Conservation (phyloP, 2,113 vertebrate species). For the Erythrolamprus reginae region DNA sequence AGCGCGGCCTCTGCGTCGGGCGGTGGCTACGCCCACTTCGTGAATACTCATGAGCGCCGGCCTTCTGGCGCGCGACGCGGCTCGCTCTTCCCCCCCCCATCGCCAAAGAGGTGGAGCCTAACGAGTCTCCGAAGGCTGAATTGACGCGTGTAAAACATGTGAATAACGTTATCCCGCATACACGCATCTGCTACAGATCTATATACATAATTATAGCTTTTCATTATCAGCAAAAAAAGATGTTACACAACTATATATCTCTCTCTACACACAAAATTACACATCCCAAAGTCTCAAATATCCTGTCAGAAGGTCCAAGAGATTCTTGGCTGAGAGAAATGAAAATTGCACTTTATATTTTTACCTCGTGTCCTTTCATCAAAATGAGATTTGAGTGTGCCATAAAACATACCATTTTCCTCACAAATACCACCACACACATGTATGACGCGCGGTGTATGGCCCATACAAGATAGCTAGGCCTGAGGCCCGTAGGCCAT, state of each 20-base stretch:
- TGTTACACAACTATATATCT: too few relatives aligned
- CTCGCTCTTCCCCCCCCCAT: fast-evolving
- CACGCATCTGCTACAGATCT: background rate
- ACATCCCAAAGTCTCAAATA: background rate
- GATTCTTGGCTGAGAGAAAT: background rate
- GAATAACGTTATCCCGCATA: background rate
- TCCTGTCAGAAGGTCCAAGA: background rate
- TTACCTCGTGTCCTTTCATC: background rate
- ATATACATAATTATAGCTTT: background rate
- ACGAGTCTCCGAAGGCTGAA: background rate
- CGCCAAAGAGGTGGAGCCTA: background rate
- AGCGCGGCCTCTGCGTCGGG: background rate
- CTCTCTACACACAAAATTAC: background rate
- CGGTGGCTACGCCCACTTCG: background rate
- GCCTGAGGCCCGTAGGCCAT: background rate
- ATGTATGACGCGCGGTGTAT: too few relatives aligned
- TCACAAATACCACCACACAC: background rate
- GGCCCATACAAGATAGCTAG: background rate
- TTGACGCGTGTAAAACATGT: background rate
- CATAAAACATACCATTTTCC: background rate
- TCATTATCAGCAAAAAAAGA: too few relatives aligned
- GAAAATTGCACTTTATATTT: background rate
- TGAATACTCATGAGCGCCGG: background rate
- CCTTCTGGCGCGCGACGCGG: background rate
- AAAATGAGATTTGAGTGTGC: background rate